Conservation (phyloP, 2,797 vertebrate genomes). For the Hemibagrus guttatus region DNA sequence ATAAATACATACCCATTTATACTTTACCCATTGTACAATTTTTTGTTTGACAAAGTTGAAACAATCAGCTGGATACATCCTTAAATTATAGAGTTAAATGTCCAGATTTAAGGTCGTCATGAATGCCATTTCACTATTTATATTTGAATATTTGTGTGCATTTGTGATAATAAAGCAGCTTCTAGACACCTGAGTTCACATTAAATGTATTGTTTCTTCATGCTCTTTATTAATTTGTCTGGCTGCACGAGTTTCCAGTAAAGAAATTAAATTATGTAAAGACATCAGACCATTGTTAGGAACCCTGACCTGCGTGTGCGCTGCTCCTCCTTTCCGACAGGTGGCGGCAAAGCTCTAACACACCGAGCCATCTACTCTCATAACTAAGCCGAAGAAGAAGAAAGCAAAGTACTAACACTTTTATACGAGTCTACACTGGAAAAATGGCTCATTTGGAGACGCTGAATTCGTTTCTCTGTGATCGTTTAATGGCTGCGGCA, state of each 20-base stretch:
- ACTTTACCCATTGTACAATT: not conserved
- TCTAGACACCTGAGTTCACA: not conserved
- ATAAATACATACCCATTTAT: not conserved
- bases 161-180: not conserved
- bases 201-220: not conserved
- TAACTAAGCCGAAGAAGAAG: not conserved
- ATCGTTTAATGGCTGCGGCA: constrained; percentile 40
- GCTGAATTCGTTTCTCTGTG: constrained; percentile 44
- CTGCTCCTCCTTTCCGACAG: not conserved
- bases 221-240: not conserved
- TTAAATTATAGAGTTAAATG: too few relatives aligned
- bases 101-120: not conserved
- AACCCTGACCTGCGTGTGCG: not conserved
- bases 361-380: not conserved
- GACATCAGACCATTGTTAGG: not conserved
- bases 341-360: not conserved
- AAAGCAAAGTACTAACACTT: not conserved
- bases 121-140: not conserved
- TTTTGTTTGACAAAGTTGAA: not conserved
- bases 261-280: not conserved
- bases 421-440: not conserved
- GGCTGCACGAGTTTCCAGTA: not conserved
- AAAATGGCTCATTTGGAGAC: constrained; percentile 44
- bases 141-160: not conserved
- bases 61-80: not conserved